These are phyloP conservation scores for Corythornis madagascariensis DNA, from an alignment of 2,113 vertebrate genomes.

Conservation along the genomic window DNA sequence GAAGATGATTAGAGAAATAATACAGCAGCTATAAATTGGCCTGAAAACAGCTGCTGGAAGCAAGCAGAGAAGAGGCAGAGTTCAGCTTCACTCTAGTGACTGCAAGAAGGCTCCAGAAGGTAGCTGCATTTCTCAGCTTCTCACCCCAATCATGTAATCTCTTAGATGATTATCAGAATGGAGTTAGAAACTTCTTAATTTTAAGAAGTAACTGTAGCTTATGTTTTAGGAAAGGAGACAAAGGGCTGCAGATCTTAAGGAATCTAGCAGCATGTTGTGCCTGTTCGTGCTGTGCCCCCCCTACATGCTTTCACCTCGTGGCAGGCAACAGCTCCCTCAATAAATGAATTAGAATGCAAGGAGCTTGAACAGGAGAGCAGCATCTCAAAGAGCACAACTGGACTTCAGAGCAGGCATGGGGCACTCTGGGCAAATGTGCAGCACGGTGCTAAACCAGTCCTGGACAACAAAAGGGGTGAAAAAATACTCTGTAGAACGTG, in stretches of 20 bases:
- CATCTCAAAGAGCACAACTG: neutral
- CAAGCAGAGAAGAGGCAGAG: neutral
- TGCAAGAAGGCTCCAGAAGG: neutral
- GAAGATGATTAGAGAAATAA: constrained; percentile 1
- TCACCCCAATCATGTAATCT: neutral
- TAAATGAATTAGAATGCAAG: neutral
- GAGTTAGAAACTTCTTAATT: neutral
- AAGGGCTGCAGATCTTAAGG: neutral
- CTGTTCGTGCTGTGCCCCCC: neutral
- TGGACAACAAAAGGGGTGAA: neutral
- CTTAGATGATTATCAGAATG: neutral
- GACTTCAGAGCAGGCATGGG: neutral
- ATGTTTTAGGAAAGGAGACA: neutral
- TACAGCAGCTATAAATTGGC: neutral
- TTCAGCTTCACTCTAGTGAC: neutral
- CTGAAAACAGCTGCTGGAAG: constrained; percentile 4
- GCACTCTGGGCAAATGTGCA: neutral
- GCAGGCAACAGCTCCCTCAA: neutral
- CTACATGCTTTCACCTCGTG: neutral
- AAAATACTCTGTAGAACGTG: neutral
- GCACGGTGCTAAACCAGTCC: neutral
- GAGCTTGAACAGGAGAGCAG: neutral
- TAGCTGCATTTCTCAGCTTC: neutral
- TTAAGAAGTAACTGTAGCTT: neutral
- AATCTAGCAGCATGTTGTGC: neutral